A percentile compares a stretch with the other conserved stretches of the same genome.
These are phyloP conservation scores for Spheniscus humboldti DNA, from an alignment of 2,797 vertebrate genomes.

Conservation along the genomic window DNA sequence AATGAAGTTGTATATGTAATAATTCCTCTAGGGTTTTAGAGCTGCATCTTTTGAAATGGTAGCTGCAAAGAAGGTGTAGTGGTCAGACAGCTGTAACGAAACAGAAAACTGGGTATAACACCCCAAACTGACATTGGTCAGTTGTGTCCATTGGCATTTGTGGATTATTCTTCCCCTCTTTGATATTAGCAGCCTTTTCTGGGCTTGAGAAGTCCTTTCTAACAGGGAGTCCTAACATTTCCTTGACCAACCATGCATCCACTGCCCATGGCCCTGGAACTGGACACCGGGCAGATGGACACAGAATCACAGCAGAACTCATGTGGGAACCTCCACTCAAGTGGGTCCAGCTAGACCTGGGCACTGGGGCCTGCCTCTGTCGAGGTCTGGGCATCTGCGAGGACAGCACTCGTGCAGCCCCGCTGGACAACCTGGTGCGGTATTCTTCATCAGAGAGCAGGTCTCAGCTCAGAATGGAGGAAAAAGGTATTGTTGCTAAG, in stretches of 20 bases:
- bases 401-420: accelerated
- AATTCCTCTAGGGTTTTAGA: background rate
- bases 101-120: background rate
- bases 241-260: background rate
- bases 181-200: background rate
- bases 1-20: background rate
- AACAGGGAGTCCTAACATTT: background rate
- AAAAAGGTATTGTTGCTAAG: accelerated
- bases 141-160: background rate
- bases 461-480: background rate
- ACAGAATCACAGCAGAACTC: background rate
- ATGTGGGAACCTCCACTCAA: background rate
- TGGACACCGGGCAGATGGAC: accelerated
- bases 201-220: background rate
- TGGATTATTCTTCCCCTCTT: background rate
- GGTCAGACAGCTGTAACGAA: background rate
- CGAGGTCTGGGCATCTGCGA: accelerated
- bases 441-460: background rate
- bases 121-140: background rate
- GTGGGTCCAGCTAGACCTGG: background rate
- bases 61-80: background rate
- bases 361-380: too few relatives aligned
- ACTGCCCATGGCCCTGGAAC: too few relatives aligned
- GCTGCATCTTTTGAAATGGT: background rate
- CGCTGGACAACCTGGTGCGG: accelerated